Conservation (phyloP, 2,113 vertebrate genomes). For the Neotoma lepida region DNA sequence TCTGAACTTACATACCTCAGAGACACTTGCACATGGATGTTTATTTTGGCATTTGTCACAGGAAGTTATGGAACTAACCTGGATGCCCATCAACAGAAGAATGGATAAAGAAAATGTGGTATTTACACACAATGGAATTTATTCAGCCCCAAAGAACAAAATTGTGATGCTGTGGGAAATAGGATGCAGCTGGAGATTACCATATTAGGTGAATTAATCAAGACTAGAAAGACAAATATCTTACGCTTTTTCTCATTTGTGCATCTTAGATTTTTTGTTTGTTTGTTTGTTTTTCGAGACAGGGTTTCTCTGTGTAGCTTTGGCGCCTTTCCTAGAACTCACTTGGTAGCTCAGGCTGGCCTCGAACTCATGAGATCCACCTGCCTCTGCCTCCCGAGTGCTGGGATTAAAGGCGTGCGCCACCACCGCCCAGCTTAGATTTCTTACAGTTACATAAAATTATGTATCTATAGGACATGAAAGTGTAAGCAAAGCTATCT, state of each 20-base stretch:
- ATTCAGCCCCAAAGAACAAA: not conserved
- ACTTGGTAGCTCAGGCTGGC: too few species aligned
- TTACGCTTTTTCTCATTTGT: not conserved
- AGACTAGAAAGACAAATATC: not conserved
- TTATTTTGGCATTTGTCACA: not conserved
- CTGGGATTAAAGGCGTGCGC: too few species aligned
- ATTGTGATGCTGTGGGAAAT: not conserved
- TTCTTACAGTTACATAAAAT: not conserved
- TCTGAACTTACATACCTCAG: not conserved
- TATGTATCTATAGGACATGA: not conserved
- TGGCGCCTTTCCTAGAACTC: too few species aligned
- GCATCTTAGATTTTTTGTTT: not conserved
- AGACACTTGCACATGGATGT: not conserved
- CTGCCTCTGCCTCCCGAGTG: too few species aligned
- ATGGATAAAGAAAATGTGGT: not conserved
- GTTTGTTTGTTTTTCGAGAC: too few species aligned
- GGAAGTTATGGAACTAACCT: not conserved
- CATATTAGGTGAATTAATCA: not conserved
- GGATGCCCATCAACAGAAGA: not conserved
- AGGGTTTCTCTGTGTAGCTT: too few species aligned
- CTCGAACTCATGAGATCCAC: too few species aligned
- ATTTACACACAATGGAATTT: not conserved
- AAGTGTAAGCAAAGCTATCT: not conserved
- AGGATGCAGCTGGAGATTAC: not conserved
- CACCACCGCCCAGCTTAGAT: too few species aligned